Evolutionary conservation across 2,797 vertebrate genomes (phyloP).

Genomic region (Chloroceryle amazona): DNA sequence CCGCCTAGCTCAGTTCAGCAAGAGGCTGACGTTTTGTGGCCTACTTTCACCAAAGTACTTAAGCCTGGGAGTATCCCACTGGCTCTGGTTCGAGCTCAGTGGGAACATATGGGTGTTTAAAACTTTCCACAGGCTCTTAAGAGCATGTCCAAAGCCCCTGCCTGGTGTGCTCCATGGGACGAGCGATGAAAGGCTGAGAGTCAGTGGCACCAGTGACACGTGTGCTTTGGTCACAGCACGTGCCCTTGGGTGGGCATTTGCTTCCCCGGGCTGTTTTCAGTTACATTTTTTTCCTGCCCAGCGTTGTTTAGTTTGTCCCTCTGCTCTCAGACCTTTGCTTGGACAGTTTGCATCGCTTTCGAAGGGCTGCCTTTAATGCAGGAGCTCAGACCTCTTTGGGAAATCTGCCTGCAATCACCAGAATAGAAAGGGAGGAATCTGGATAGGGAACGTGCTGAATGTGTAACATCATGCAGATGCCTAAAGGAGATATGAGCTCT

Average conservation of each 20-base stretch:
- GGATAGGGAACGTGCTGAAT: background rate
- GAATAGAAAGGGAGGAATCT: background rate
- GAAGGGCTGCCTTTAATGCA: background rate
- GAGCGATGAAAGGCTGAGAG: background rate
- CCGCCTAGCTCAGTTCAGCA: background rate
- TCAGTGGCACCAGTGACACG: background rate
- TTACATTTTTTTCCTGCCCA: background rate
- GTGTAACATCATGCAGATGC: rapidly evolving
- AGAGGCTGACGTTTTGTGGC: background rate
- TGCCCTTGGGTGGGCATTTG: background rate
- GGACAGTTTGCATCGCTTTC: background rate
- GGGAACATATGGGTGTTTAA: background rate
- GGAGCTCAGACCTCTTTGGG: background rate
- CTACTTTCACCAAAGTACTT: background rate
- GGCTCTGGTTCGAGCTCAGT: background rate
- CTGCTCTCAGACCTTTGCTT: background rate
- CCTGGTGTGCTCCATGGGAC: background rate
- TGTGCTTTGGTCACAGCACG: background rate
- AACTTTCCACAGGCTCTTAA: background rate
- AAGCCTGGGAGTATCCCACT: background rate
- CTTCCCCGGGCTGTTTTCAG: conserved; percentile 1
- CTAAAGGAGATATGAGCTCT: background rate
- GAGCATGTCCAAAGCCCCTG: background rate
- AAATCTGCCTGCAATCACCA: background rate
- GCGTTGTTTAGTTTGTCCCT: background rate